Evolutionary conservation across 2,888 invertebrate species (phyloP).

Genomic region (Mythimna vitellina): DNA sequence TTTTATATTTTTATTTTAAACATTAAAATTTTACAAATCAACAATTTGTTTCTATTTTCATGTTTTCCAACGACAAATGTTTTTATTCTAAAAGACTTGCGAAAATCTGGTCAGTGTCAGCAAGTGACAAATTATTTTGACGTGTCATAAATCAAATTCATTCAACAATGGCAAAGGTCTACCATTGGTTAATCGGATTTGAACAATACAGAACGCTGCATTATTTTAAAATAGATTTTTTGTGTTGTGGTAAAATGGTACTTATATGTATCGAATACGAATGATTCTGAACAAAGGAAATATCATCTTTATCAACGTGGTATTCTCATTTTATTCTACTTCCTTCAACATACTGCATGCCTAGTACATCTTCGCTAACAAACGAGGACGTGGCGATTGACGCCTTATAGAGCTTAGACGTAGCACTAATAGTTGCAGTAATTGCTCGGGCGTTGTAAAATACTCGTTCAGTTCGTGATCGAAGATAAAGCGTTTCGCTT

Average conservation of each 20-base stretch:
- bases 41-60: background rate
- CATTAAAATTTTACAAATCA: too few species aligned
- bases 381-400: slow-evolving; percentile 42
- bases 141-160: slow-evolving; percentile 15
- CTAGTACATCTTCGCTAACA: slow-evolving; percentile 14
- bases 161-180: slow-evolving; percentile 6
- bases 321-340: too few species aligned
- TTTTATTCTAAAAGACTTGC: background rate
- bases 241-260: too few species aligned
- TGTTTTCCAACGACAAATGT: background rate
- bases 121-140: slow-evolving; percentile 23
- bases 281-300: background rate
- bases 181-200: slow-evolving; percentile 12
- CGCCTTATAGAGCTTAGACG: slow-evolving; percentile 50
- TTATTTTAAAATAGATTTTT: background rate
- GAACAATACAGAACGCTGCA: background rate
- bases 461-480: slow-evolving; percentile 49
- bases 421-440: slow-evolving; percentile 51
- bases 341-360: background rate
- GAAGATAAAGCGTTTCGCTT: slow-evolving; percentile 45
- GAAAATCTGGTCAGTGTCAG: slow-evolving; percentile 1
- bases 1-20: too few species aligned
- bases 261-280: too few species aligned
- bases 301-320: background rate
- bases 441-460: slow-evolving; percentile 56